phyloP scores from a whole-genome alignment of 92 coral and sea anemone species.

The Anthopleura xanthogrammica region DNA sequence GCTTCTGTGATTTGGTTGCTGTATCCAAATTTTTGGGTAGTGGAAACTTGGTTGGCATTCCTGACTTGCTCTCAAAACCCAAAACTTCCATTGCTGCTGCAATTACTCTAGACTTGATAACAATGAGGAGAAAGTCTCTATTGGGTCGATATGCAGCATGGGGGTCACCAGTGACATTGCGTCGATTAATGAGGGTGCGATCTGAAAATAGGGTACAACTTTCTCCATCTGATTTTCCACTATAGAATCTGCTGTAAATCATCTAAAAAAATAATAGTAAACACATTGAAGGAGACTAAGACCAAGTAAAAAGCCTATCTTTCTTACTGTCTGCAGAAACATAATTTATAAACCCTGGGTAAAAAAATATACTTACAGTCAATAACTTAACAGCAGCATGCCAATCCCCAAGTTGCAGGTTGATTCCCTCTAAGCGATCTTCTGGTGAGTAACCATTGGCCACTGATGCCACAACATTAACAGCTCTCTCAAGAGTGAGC shows the following conservation, averaged over 20 bases:
- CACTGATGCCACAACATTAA: no score
- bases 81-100: constrained; percentile 55
- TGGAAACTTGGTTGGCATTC: constrained; percentile 39
- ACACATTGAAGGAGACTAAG: no score
- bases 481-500: no score
- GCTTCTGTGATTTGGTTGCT: constrained; percentile 39
- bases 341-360: no score
- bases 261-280: no score
- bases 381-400: no score
- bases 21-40: constrained; percentile 17
- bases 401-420: no score
- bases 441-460: no score
- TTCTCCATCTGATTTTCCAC: constrained; percentile 50
- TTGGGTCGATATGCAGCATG: constrained; percentile 54
- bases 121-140: constrained; percentile 51
- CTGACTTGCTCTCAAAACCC: constrained; percentile 46
- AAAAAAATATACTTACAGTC: no score
- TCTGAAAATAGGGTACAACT: constrained; percentile 56
- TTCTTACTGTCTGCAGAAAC: no score
- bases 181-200: constrained; percentile 46
- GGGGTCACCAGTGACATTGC: constrained; percentile 60
- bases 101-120: constrained; percentile 48
- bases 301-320: no score
- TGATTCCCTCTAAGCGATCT: no score
- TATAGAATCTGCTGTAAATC: constrained; percentile 55